These are phyloP conservation scores for Drosophila histrio DNA, from an alignment of 2,888 invertebrate species.

Conservation along the genomic window DNA sequence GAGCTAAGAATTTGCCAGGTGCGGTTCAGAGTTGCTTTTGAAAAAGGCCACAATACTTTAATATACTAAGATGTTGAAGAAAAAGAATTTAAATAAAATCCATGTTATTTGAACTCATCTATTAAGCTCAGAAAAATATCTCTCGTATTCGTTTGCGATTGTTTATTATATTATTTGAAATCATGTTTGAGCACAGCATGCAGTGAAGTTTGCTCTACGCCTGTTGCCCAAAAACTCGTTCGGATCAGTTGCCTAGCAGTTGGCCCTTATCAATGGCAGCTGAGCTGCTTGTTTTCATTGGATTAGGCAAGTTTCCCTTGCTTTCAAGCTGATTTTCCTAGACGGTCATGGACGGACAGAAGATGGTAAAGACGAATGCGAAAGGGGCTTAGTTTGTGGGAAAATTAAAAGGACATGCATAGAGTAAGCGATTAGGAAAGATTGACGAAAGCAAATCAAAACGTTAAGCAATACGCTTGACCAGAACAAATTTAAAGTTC, in stretches of 20 bases:
- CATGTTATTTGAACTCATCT: not conserved
- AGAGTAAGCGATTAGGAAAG: conserved; percentile 22
- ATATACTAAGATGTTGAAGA: not conserved
- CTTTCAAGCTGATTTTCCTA: conserved; percentile 27
- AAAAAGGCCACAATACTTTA: not conserved
- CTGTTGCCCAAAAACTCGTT: not conserved
- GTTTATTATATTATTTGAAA: not conserved
- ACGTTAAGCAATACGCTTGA: not conserved
- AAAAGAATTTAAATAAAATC: not conserved
- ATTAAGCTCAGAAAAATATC: not conserved
- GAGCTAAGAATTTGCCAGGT: conserved; percentile 6
- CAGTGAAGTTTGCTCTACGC: not conserved
- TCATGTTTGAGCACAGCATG: not conserved
- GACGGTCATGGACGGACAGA: conserved; percentile 9
- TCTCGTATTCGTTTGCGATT: not conserved
- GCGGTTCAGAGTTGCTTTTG: not conserved
- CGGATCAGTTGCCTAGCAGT: conserved; percentile 50
- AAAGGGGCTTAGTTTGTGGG: conserved; percentile 56
- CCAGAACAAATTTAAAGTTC: not conserved
- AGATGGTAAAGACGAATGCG: conserved; percentile 18
- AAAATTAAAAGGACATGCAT: conserved; percentile 53
- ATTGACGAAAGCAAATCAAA: conserved; percentile 6
- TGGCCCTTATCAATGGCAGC: conserved; percentile 61
- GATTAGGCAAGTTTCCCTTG: conserved; percentile 64
- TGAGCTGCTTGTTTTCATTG: conserved; percentile 72